Evolutionary conservation across 2,797 vertebrate species (phyloP).

Genomic region (Adelosebastes latens): DNA sequence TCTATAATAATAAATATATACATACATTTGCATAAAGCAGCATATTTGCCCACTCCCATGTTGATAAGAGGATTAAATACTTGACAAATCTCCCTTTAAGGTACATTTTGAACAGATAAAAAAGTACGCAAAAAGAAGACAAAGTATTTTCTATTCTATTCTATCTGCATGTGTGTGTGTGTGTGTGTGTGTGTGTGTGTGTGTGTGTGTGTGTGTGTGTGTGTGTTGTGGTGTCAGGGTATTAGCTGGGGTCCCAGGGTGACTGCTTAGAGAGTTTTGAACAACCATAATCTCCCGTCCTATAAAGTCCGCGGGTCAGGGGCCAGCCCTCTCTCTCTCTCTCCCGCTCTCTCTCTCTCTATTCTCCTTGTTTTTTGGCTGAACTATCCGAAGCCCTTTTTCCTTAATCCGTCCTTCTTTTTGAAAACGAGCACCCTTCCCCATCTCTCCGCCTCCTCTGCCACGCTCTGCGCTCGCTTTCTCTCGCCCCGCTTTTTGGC

Average conservation of each 20-base stretch:
- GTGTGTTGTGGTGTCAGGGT: slow-evolving; percentile 49
- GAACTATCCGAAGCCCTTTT: slow-evolving; percentile 64
- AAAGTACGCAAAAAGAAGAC: too few relatives aligned
- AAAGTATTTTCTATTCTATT: too few relatives aligned
- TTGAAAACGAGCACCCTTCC: slow-evolving; percentile 35
- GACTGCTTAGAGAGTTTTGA: slow-evolving; percentile 84
- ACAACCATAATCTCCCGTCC: slow-evolving; percentile 87
- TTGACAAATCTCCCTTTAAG: too few relatives aligned
- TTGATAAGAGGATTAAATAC: too few relatives aligned
- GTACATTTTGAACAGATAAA: too few relatives aligned
- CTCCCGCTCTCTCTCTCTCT: slow-evolving; percentile 49
- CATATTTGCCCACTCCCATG: too few relatives aligned
- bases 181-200: too few relatives aligned
- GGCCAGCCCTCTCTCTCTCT: slow-evolving; percentile 69
- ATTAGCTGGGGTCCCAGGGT: slow-evolving; percentile 82
- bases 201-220: too few relatives aligned
- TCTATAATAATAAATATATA: too few relatives aligned
- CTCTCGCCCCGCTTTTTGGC: slow-evolving; percentile 34
- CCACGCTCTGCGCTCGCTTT: slow-evolving; percentile 70
- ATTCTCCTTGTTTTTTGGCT: slow-evolving; percentile 74
- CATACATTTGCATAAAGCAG: too few relatives aligned
- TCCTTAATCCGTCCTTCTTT: slow-evolving; percentile 67
- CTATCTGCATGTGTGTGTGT: too few relatives aligned
- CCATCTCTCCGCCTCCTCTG: slow-evolving; percentile 62
- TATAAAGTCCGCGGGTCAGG: slow-evolving; percentile 85